These are phyloP conservation scores for Marronus borbonicus DNA, from an alignment of 2,888 invertebrate species.

Conservation along the genomic window DNA sequence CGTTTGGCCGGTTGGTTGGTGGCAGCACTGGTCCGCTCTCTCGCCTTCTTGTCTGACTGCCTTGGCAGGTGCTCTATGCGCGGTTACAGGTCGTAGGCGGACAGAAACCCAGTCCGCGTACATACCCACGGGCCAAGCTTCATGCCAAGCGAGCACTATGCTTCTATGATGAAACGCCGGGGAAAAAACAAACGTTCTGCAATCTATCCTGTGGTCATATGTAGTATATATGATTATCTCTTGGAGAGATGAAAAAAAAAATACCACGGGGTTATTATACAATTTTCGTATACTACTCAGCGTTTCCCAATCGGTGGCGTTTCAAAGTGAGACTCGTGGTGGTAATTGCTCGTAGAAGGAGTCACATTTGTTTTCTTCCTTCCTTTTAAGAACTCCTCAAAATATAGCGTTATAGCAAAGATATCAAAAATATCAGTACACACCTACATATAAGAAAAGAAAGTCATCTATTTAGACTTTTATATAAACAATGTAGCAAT, in stretches of 20 bases:
- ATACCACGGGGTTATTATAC: conserved; percentile 30
- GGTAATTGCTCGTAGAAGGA: conserved; percentile 1
- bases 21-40: conserved; percentile 5
- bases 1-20: conserved; percentile 45
- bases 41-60: conserved; percentile 40
- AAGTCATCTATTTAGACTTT: no score
- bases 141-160: conserved; percentile 33
- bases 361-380: neutral
- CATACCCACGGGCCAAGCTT: conserved; percentile 37
- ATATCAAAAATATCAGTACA: no score
- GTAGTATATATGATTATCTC: conserved; percentile 19
- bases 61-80: conserved; percentile 50
- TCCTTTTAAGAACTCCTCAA: neutral
- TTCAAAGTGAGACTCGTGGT: neutral
- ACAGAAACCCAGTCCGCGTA: conserved; percentile 46
- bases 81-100: conserved; percentile 47
- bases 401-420: no score
- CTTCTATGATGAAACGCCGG: conserved; percentile 37
- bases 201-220: conserved; percentile 43
- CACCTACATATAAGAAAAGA: no score
- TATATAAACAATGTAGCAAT: no score
- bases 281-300: conserved; percentile 15
- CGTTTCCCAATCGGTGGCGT: conserved; percentile 2
- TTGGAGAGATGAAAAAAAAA: conserved; percentile 33
- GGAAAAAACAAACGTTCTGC: conserved; percentile 44